Conservation (phyloP, 2,888 invertebrate species). For the Zaprionus obscuricornis region DNA sequence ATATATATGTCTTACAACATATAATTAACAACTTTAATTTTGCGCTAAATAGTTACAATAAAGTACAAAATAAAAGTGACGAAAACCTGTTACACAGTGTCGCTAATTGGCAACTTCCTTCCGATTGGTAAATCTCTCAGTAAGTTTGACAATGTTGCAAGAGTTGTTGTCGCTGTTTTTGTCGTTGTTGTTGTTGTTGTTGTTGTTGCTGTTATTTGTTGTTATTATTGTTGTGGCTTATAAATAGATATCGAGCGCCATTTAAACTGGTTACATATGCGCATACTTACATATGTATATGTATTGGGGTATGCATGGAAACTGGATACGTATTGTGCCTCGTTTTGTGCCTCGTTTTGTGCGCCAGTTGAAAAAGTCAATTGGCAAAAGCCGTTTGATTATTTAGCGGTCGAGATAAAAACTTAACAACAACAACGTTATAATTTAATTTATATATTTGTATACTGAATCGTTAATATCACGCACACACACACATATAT, state of each 20-base stretch:
- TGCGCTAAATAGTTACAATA: background rate
- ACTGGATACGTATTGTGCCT: no score
- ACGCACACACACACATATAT: background rate
- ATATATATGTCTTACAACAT: no score
- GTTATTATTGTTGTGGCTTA: slow-evolving; percentile 23
- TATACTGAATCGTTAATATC: no score
- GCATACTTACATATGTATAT: no score
- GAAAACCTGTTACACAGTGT: slow-evolving; percentile 27
- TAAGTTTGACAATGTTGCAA: slow-evolving; percentile 35
- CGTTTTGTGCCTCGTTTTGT: no score
- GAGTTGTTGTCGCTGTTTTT: slow-evolving; percentile 8
- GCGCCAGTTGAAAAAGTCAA: slow-evolving; percentile 41
- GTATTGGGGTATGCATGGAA: no score
- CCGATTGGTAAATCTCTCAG: slow-evolving; percentile 47
- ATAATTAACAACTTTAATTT: no score
- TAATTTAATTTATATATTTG: no score
- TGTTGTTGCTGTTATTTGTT: no score
- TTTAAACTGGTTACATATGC: slow-evolving; percentile 44
- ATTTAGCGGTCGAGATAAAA: background rate
- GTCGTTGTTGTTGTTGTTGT: no score
- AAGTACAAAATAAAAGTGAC: background rate
- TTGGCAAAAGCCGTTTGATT: slow-evolving; percentile 11
- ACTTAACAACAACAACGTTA: no score
- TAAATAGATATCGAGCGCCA: slow-evolving; percentile 34
- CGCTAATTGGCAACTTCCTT: slow-evolving; percentile 65